A percentile compares a stretch with the other conserved stretches of the same genome.
Evolutionary conservation across 1,140 invertebrate genomes (phyloP).

Genomic region (Melanaphis sacchari): DNA sequence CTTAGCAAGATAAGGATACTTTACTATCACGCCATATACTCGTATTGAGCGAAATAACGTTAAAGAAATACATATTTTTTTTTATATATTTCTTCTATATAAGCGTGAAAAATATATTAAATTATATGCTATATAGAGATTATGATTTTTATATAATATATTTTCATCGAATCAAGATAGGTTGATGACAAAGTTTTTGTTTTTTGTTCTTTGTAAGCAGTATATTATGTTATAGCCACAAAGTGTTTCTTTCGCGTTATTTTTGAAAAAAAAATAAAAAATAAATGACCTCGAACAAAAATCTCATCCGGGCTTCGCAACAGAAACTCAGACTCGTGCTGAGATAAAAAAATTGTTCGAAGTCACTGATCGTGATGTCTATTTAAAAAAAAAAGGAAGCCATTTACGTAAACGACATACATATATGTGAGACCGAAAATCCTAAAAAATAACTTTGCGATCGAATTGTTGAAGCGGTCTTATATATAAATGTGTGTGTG

Average conservation of each 20-base stretch:
- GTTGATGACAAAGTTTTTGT: not conserved
- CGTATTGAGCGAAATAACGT: too few relatives aligned
- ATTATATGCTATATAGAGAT: not conserved
- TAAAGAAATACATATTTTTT: too few relatives aligned
- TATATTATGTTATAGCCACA: not conserved
- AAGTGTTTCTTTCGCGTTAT: not conserved
- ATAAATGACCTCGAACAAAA: not conserved
- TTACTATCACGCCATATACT: too few relatives aligned
- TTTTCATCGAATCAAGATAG: not conserved
- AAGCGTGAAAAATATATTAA: not conserved
- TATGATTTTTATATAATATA: not conserved
- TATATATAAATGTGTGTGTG: too few relatives aligned
- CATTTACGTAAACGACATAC: not conserved
- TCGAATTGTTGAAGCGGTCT: not conserved
- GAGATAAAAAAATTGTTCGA: not conserved
- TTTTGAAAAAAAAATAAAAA: not conserved
- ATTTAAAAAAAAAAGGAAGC: not conserved
- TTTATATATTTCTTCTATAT: too few relatives aligned
- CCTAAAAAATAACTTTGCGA: not conserved
- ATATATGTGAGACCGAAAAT: not conserved
- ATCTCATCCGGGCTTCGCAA: not conserved
- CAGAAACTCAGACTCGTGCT: not conserved
- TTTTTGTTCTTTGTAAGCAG: not conserved
- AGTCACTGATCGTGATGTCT: not conserved
- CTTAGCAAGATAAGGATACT: too few relatives aligned